Evolutionary conservation across 1,140 invertebrate species (phyloP).

Genomic region (Drosophila littoralis): DNA sequence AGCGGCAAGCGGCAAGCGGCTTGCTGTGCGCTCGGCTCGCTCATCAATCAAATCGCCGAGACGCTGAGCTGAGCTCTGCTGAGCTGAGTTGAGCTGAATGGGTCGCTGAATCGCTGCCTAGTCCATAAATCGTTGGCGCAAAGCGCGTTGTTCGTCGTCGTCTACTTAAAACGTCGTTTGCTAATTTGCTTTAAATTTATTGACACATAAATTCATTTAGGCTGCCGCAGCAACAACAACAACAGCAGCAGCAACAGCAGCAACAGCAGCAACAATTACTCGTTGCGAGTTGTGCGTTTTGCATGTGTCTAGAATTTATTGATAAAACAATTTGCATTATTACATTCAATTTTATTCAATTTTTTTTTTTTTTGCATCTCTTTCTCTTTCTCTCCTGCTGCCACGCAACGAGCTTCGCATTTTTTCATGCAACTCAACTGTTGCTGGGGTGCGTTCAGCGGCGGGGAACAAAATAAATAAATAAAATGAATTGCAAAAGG

Average conservation of each 20-base stretch:
- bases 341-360: conserved; percentile 72
- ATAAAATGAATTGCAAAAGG: conserved; percentile 52
- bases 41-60: conserved; percentile 62
- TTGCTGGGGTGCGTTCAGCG: conserved; percentile 3
- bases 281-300: conserved; percentile 41
- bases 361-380: conserved; percentile 4
- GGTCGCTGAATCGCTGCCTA: conserved; percentile 28
- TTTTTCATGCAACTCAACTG: conserved; percentile 6
- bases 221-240: conserved; percentile 32
- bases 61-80: conserved; percentile 1
- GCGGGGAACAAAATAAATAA: background rate
- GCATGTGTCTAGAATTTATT: conserved; percentile 77
- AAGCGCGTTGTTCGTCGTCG: conserved; percentile 50
- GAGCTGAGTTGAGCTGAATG: background rate
- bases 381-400: background rate
- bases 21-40: conserved; percentile 6
- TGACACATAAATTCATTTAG: conserved; percentile 79
- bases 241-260: conserved; percentile 1
- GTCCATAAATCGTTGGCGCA: conserved; percentile 66
- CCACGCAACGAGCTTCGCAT: conserved; percentile 14
- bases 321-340: conserved; percentile 82
- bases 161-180: conserved; percentile 79
- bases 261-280: conserved; percentile 57
- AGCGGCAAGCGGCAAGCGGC: conserved; percentile 5
- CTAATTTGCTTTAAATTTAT: conserved; percentile 81